A percentile compares a stretch with the other conserved stretches of the same genome.
phyloP scores from a whole-genome alignment of 1,140 invertebrate genomes.

The Diabrotica undecimpunctata region DNA sequence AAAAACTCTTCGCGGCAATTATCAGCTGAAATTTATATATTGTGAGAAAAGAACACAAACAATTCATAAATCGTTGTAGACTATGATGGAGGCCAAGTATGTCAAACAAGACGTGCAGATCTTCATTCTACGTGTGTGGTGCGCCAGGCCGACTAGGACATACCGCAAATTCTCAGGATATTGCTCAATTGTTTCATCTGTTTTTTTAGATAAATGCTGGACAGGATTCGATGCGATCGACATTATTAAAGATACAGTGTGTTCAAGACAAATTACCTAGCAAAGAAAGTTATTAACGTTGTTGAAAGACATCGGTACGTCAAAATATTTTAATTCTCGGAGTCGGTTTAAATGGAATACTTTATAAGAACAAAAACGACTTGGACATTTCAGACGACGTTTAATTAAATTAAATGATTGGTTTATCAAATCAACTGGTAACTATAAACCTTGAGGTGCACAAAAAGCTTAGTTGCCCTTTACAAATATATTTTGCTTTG shows the following conservation, averaged over 20 bases:
- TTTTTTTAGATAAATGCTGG: conserved; percentile 7
- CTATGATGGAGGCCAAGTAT: conserved; percentile 29
- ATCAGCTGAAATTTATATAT: not conserved
- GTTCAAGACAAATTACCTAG: not conserved
- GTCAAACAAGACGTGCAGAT: conserved; percentile 25
- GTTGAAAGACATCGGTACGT: too few species aligned
- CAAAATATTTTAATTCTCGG: too few species aligned
- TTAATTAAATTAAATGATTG: too few species aligned
- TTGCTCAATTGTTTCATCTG: conserved; percentile 23
- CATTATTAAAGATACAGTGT: conserved; percentile 5
- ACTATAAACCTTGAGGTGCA: too few species aligned
- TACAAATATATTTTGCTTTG: too few species aligned
- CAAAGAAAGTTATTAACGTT: too few species aligned
- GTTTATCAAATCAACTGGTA: too few species aligned
- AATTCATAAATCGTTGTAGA: not conserved
- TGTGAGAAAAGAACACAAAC: conserved; percentile 3
- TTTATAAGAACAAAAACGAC: too few species aligned
- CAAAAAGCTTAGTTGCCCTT: too few species aligned
- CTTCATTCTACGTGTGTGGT: conserved; percentile 27
- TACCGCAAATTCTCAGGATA: conserved; percentile 26
- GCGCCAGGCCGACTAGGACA: conserved; percentile 25
- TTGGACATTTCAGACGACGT: too few species aligned
- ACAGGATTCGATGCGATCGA: not conserved
- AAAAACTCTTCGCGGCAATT: too few species aligned
- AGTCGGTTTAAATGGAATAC: too few species aligned